phyloP scores from a whole-genome alignment of 1,140 invertebrate genomes.

The Goniozus legneri region DNA sequence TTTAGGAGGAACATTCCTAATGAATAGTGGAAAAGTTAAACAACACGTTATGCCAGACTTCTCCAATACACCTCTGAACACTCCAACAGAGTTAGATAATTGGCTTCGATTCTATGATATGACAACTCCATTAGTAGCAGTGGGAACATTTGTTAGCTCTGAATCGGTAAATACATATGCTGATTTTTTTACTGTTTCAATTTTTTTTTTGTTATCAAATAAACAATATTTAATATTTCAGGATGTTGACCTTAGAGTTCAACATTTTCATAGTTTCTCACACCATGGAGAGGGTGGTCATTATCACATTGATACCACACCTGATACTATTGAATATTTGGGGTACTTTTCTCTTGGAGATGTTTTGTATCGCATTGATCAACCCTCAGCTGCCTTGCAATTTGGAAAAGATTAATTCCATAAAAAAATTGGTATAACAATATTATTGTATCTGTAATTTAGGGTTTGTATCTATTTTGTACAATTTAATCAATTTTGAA shows the following conservation, averaged over 20 bases:
- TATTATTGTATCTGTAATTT: too few species aligned
- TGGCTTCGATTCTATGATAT: constrained; percentile 94
- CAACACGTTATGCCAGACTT: constrained; percentile 96
- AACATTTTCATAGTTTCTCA: constrained; percentile 94
- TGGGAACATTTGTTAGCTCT: constrained; percentile 83
- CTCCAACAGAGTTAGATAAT: constrained; percentile 70
- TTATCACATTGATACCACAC: constrained; percentile 92
- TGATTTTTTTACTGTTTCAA: constrained; percentile 11
- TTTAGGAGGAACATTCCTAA: constrained; percentile 84
- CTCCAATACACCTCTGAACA: constrained; percentile 68
- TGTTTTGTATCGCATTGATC: constrained; percentile 75
- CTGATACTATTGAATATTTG: constrained; percentile 77
- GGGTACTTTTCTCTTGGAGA: constrained; percentile 82
- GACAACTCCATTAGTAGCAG: constrained; percentile 78
- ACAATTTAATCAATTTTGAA: too few species aligned
- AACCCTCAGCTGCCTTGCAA: constrained; percentile 58
- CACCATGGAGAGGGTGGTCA: constrained; percentile 87
- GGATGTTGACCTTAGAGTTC: constrained; percentile 83
- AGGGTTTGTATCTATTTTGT: too few species aligned
- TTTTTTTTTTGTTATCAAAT: too few species aligned
- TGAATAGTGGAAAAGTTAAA: constrained; percentile 78
- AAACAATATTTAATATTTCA: constrained; percentile 40
- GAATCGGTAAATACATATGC: constrained; percentile 67
- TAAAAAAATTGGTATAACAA: too few species aligned
- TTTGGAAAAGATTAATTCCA: constrained; percentile 61